Evolutionary conservation across 2,797 vertebrate genomes (phyloP).

Genomic region (Anguilla anguilla): DNA sequence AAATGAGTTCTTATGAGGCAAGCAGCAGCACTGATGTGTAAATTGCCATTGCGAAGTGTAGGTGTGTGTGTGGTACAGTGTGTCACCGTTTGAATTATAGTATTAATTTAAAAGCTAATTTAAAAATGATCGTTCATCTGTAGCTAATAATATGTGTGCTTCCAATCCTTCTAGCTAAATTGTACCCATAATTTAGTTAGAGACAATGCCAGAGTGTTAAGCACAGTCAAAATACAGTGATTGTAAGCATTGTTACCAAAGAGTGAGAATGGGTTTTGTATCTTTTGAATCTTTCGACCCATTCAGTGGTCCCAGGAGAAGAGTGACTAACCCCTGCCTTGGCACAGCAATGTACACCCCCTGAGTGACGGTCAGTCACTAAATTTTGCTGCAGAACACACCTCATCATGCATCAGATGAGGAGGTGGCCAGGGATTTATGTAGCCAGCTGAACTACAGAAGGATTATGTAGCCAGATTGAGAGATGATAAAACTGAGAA

Average conservation of each 20-base stretch:
- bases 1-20: neutral
- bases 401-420: neutral
- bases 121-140: neutral
- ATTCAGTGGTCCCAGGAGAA: neutral
- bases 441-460: neutral
- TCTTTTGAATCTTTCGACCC: neutral
- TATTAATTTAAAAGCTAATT: conserved; percentile 18
- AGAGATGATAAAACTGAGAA: neutral
- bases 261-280: neutral
- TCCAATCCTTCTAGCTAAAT: conserved; percentile 1
- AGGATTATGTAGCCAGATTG: neutral
- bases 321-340: neutral
- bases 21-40: neutral
- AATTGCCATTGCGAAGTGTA: neutral
- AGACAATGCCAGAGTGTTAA: neutral
- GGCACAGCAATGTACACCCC: neutral
- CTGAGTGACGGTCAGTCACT: neutral
- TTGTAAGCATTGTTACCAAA: neutral
- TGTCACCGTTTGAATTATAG: neutral
- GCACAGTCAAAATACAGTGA: neutral
- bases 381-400: neutral
- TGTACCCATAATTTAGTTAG: neutral
- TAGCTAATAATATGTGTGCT: neutral
- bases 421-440: neutral
- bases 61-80: neutral